Percentiles rank a stretch among this genome's conserved stretches.
These are phyloP conservation scores for Ophiothrix spiculata DNA, from an alignment of 35 echinoderm and acorn worm genomes.

Conservation along the genomic window DNA sequence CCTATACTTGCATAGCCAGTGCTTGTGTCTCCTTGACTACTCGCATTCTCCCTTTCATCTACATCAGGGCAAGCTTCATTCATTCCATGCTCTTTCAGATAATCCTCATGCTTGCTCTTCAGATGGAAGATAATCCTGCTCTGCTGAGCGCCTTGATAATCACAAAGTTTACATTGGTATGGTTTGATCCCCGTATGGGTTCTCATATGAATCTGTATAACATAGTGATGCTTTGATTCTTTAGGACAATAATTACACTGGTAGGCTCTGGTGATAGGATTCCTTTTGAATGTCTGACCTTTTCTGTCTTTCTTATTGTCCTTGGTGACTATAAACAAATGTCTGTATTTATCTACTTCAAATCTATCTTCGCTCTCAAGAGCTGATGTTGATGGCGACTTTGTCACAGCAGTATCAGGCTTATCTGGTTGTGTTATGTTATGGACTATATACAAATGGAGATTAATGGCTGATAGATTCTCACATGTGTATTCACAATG, in stretches of 20 bases:
- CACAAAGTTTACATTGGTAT: background rate
- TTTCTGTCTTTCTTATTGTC: background rate
- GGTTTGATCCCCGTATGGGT: background rate
- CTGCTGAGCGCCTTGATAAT: background rate
- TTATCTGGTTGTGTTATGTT: background rate
- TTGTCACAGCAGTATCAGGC: background rate
- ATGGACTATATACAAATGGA: background rate
- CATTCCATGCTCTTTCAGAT: background rate
- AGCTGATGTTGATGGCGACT: background rate
- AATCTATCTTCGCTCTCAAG: background rate
- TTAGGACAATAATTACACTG: background rate
- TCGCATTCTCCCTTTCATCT: too few species aligned
- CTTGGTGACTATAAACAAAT: background rate
- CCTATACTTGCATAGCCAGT: too few species aligned
- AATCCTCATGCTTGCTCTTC: background rate
- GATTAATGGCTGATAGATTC: background rate
- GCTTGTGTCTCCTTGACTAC: too few species aligned
- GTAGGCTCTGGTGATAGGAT: background rate
- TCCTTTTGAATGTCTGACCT: background rate
- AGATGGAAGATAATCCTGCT: conserved; percentile 6
- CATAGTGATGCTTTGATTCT: conserved; percentile 1
- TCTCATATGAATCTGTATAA: background rate
- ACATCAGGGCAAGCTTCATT: too few species aligned
- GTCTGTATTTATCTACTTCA: background rate
- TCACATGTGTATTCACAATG: too few species aligned